Base-by-base conservation (phyloP, 2,888 invertebrate species). In the Caenorhabditis uteleia region DNA sequence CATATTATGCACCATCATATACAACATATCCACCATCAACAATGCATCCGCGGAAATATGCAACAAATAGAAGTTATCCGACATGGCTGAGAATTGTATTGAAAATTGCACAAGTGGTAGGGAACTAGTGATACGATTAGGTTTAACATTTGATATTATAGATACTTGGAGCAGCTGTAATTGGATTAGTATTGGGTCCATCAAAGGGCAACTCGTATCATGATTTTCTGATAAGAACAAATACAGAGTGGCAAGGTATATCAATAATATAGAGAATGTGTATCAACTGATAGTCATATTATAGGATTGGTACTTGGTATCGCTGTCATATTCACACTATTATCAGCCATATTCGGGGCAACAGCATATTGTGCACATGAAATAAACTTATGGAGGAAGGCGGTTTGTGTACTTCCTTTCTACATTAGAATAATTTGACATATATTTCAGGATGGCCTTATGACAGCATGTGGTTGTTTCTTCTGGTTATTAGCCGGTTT, bases 21-120 rank as follows among this genome's bases (percentile, higher is more conserved):
- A 74, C 77, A 18, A 77, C 77, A 14, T 78, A 77, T 49, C 78
- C 78, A 8, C 78, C 78, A 7, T 69, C 74, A 18, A 75, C 75
- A 8, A 78, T 78, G 78, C 70, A 71, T 46, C 58, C 60, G 36
- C 43, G 54, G 25, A 55, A 59, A 20, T 45, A 48, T 31, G 29
- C 62, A 33, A 60, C 66, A 36, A 61, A 57, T 29, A 42, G 47
- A 38, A 59, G 56, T 26, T 70, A 60, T 51, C 78, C 78, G 20
- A 39, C 73, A 20, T 67, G 59, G 29, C 66, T 69, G 0, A 51
- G 78, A 23, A 54, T 58, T 6, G 60, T 59, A 8, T 36, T 73
- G 25, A 78, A 78, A 53, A 61, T 72, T 25, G 74, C 68, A 18
- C 72, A 78, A 68, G 56, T 78, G 61, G 78, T 77, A 49, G 50